Evolutionary conservation across 2,888 invertebrate genomes (phyloP), one percentile per base, ranked within the genome.

Genomic region (Plutella xylostella): DNA sequence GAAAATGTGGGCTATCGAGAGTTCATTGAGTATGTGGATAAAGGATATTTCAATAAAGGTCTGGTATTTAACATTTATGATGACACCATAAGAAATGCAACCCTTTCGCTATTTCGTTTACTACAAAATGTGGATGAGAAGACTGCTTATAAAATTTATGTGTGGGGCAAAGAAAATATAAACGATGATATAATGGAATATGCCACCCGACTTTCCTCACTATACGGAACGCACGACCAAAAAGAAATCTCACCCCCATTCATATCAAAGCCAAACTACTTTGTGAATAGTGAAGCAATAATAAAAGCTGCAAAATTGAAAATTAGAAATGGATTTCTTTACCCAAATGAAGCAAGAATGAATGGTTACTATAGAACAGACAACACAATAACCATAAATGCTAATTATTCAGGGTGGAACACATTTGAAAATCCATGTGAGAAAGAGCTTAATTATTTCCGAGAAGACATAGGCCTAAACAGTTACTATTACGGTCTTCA

Each of bases 381-480:
- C 20, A 57, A 68, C 18, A 54, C 55, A 3, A 50, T 78, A 20
- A 53, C 57, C 7, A 68, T 83, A 3, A 77, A 79, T 43, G 61
- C 68, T 7, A 82, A 83, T 51, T 80, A 82, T 53, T 82, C 82
- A 1, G 71, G 82, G 42, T 87, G 85, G 86, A 86, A 87, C 57
- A 48, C 83, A 66, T 59, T 68, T 54, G 55, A 74, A 66, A 65
- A 70, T 45, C 70, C 66, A 46, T 75, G 78, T 43, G 86, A 87
- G 51, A 76, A 83, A 52, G 72, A 79, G 45, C 57, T 89, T 11
- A 85, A 87, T 46, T 89, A 89, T 56, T 89, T 89, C 57, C 85
- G 85, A 50, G 89, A 90, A 73, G 90, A 90, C 51, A 72, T 89
- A 45, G 86, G 85, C 19, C 60, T 89, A 11, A 89, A 88, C 58